Base-by-base conservation (phyloP, 1,140 invertebrate genomes). In the Drosophila navojoa region DNA sequence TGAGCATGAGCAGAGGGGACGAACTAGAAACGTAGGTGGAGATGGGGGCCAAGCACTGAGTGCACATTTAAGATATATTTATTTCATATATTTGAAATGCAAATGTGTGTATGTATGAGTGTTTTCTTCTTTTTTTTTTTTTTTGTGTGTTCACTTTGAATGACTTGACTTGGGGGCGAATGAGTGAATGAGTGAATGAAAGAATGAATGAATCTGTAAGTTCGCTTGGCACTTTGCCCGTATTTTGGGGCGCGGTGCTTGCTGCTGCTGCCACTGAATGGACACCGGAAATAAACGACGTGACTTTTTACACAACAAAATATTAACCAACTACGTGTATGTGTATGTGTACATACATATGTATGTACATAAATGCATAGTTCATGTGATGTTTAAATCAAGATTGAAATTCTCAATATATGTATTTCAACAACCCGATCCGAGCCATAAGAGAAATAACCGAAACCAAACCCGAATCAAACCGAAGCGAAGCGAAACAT, bases 261-360 rank as follows among this genome's bases (percentile, higher is more conserved):
- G 29, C 11, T 35, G 32, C 32, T 35, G 32, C 32, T 35, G 22
- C 29, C 25, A 38, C 16, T 49, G 59, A 76, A 72, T 68, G 74
- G 66, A 76, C 76, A 85, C 90, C 90, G 90, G 90, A 91, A 91
- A 81, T 91, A 84, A 91, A 89, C 90, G 90, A 91, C 90, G 90
- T 91, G 90, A 91, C 90, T 91, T 91, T 91, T 85, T 66, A 84
- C 75, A 62, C 19, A 82, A 87, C 79, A 79, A 62, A 82, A 79
- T 86, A 76, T 81, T 70, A 90, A 69, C 63, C 44, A 78, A 89
- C 78, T 86, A 78, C 61, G 62, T 73, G 63, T 62, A 45, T 71
- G 61, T 61, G 50, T 50, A 47, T 35, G 38, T 32, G 32, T 9
- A 1, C 32, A 32, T 9, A 44, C 42, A 59, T 54, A 40, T 10